Evolutionary conservation across 2,797 vertebrate species (phyloP), one percentile per base, ranked within the genome.

Genomic region (Sebastolobus alascanus): DNA sequence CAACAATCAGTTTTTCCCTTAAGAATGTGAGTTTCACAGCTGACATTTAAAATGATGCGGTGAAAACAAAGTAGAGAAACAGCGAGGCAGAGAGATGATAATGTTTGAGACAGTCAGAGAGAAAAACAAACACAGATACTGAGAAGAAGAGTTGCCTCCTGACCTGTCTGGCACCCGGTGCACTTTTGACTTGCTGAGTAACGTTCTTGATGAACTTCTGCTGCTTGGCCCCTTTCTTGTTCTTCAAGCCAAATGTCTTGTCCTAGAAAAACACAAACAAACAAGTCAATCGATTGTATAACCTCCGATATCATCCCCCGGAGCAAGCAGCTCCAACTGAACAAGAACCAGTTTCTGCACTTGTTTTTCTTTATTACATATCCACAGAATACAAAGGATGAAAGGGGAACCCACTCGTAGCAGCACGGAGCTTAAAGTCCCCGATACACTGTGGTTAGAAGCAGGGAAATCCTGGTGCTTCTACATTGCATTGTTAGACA

Each of bases 151-250:
- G 2, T 1, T 2, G 20, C 11, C 9, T 0, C 25, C 85, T 9
- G 1, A 93, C 95, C 95, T 90, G 91, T 40, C 83, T 82, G 31
- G 92, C 55, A 56, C 90, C 90, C 75, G 92, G 95, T 68, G 95
- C 95, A 85, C 95, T 94, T 90, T 99, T 99, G 75, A 99, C 98
- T 91, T 99, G 98, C 64, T 99, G 97, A 67, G 97, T 98, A 9
- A 99, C 98, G 79, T 98, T 97, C 88, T 99, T 99, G 91, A 99
- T 99, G 87, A 96, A 99, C 84, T 99, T 99, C 91, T 99, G 98
- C 84, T 99, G 98, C 86, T 99, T 99, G 82, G 97, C 98, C 73
- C 98, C 98, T 88, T 99, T 99, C 79, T 99, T 99, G 92, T 99
- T 99, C 93, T 99, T 99, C 63, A 99, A 93, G 31, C 98, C 98